These are phyloP conservation scores for Diceros bicornis DNA, from an alignment of 2,797 vertebrate species.

Conservation along the genomic window DNA sequence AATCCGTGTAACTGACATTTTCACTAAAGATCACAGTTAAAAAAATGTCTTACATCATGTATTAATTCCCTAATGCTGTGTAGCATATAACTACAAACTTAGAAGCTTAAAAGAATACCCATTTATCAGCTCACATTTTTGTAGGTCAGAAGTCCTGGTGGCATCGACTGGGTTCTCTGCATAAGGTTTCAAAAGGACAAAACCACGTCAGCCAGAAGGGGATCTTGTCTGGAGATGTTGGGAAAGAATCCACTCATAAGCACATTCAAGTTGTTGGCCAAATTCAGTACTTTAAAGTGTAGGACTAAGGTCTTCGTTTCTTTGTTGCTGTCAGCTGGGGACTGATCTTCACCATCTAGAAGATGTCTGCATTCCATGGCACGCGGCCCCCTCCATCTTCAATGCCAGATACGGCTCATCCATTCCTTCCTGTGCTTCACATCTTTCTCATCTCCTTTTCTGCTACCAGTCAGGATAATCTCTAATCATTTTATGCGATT, in stretches of 20 bases:
- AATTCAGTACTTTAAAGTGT: not conserved
- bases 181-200: not conserved
- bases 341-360: not conserved
- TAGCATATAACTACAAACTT: not conserved
- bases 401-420: not conserved
- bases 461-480: not conserved
- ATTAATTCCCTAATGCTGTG: not conserved
- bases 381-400: not conserved
- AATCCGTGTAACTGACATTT: constrained; percentile 65
- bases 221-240: not conserved
- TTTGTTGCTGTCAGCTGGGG: not conserved
- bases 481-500: not conserved
- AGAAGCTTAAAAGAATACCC: not conserved
- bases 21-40: constrained; percentile 43
- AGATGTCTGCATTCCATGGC: not conserved
- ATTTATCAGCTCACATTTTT: not conserved
- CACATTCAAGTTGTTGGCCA: not conserved
- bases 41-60: not conserved
- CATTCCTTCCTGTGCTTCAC: not conserved
- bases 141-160: not conserved
- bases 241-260: not conserved
- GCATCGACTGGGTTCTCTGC: not conserved
- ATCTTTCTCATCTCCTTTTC: not conserved
- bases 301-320: not conserved
- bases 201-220: not conserved